phyloP scores from a whole-genome alignment of 2,797 vertebrate species.

The Podarcis lilfordi region DNA sequence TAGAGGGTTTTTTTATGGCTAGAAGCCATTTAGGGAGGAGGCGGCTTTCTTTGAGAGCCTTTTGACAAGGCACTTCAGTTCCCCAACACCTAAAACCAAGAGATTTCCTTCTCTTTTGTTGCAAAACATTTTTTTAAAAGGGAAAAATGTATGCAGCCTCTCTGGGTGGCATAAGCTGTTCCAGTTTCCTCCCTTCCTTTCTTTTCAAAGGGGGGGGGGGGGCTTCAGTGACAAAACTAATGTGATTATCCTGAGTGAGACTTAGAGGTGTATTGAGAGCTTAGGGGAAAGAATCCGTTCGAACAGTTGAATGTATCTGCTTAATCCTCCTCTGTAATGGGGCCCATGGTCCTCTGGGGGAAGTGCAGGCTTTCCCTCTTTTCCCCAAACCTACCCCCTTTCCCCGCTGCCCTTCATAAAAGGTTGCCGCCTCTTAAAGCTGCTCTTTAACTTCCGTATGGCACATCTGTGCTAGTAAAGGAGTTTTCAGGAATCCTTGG shows the following conservation, averaged over 20 bases:
- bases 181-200: constrained; percentile 76
- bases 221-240: constrained; percentile 92
- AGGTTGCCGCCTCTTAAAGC: constrained; percentile 81
- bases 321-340: constrained; percentile 90
- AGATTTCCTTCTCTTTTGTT: constrained; percentile 60
- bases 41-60: not conserved
- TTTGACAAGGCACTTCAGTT: constrained; percentile 43
- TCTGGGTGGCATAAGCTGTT: constrained; percentile 89
- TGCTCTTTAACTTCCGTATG: constrained; percentile 76
- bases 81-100: constrained; percentile 49
- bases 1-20: constrained; percentile 13
- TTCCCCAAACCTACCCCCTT: constrained; percentile 47
- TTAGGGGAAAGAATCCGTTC: constrained; percentile 82
- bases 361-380: constrained; percentile 74
- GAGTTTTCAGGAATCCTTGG: constrained; percentile 10
- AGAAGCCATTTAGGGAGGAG: not conserved
- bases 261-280: constrained; percentile 87
- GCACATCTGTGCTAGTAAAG: constrained; percentile 78
- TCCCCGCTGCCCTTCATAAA: constrained; percentile 53
- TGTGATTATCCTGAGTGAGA: constrained; percentile 91
- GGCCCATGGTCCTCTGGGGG: constrained; percentile 81
- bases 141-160: constrained; percentile 82
- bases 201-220: constrained; percentile 73
- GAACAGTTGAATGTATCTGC: constrained; percentile 86
- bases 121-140: constrained; percentile 24